Base-by-base conservation (phyloP, 2,888 invertebrate genomes). In the Polia nebulosa region DNA sequence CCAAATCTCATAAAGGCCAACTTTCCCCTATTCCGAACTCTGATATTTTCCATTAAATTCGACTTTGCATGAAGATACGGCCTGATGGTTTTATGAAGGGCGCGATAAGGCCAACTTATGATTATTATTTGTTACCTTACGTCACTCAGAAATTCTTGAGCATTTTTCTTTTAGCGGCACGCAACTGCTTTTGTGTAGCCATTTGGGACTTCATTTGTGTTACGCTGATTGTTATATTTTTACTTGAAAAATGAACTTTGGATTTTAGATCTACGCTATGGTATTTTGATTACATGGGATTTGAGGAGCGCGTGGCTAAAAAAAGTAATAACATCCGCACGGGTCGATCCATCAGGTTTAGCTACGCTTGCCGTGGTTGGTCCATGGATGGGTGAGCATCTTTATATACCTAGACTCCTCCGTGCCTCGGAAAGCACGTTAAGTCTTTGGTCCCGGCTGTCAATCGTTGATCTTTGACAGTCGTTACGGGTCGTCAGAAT, bases 121-220 rank as follows among this genome's bases (percentile, higher is more conserved):
- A 82, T 81, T 81, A 82, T 80, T 83, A 79, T 77, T 77, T 82
- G 71, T 83, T 72, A 72, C 80, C 77, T 69, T 51, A 64, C 83
- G 83, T 81, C 83, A 80, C 63, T 80, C 81, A 80, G 55, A 61
- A 64, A 67, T 69, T 67, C 67, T 67, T 66, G 62, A 47, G 45
- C 72, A 55, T 66, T 70, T 80, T 76, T 74, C 69, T 62, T 71
- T 82, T 71, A 32, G 51, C 59, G 34, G 52, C 81, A 81, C 83
- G 81, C 83, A 64, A 81, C 57, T 45, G 17, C 39, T 53, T 57
- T 65, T 69, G 73, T 73, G 36, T 60, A 25, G 58, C 29, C 39
- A 3, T 65, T 62, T 51, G 51, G 32, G 27, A 59, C 25, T 79
- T 36, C 55, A 52, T 67, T 76, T 45, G 25, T 73, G 41, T 39